A percentile compares a stretch with the other conserved stretches of the same genome.
Conservation (phyloP, 2,113 vertebrate genomes). For the cattle (Bos taurus) region ARS-UCD2.0 NC_037337.1:100108501-100109000, state of each 20-base stretch:
- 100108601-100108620: not conserved
- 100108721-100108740: not conserved
- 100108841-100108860: not conserved
- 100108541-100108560: not conserved
- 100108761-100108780: not conserved
- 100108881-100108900: not conserved
- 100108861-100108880: not conserved
- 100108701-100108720: not conserved
- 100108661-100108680: not conserved
- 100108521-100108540: not conserved
- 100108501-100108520: not conserved
- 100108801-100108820: not conserved
- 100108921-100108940: not conserved
- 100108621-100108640: not conserved
- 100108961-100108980: not conserved
- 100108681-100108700: not conserved
- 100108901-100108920: not conserved
- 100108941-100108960: not conserved
- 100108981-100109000: not conserved
- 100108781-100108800: not conserved
- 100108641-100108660: not conserved
- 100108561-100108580: not conserved
- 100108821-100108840: not conserved
- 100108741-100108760: not conserved
- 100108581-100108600: not conserved